Conservation (phyloP, 2,888 invertebrate genomes). For the Reticulitermes lucifugus region DNA sequence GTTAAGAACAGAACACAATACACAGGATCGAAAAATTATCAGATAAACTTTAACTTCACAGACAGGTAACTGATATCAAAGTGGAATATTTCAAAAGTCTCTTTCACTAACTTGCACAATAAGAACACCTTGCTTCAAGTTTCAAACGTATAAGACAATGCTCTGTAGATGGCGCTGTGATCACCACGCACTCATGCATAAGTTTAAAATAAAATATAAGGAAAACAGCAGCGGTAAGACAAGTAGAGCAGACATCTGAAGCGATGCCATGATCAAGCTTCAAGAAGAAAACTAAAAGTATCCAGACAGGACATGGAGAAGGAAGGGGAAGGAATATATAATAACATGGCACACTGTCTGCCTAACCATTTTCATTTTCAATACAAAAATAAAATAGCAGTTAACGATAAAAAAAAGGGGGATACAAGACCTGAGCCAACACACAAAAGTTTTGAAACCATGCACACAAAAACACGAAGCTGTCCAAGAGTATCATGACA, state of each 20-base stretch:
- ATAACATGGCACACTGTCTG: conserved; percentile 13
- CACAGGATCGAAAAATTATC: too few relatives aligned
- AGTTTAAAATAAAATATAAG: neutral
- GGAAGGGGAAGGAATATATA: conserved; percentile 5
- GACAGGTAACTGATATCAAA: too few relatives aligned
- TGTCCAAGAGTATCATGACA: conserved; percentile 47
- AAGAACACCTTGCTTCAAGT: neutral
- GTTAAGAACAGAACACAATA: too few relatives aligned
- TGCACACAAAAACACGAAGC: conserved; percentile 44
- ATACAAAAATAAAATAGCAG: conserved; percentile 29
- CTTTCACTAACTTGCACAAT: neutral
- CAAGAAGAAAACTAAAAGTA: conserved; percentile 14
- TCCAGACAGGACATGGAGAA: neutral
- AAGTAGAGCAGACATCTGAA: neutral
- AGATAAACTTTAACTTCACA: too few relatives aligned
- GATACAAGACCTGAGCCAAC: neutral
- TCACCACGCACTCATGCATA: neutral
- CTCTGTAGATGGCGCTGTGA: neutral
- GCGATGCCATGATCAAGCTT: neutral
- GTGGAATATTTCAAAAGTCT: neutral
- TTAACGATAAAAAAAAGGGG: neutral
- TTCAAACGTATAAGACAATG: neutral
- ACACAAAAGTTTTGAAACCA: conserved; percentile 28
- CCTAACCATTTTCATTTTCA: conserved; percentile 22
- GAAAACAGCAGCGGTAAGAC: neutral